Evolutionary conservation across 1,140 invertebrate genomes (phyloP), one percentile per base, ranked within the genome.

Genomic region (Solenopsis invicta): DNA sequence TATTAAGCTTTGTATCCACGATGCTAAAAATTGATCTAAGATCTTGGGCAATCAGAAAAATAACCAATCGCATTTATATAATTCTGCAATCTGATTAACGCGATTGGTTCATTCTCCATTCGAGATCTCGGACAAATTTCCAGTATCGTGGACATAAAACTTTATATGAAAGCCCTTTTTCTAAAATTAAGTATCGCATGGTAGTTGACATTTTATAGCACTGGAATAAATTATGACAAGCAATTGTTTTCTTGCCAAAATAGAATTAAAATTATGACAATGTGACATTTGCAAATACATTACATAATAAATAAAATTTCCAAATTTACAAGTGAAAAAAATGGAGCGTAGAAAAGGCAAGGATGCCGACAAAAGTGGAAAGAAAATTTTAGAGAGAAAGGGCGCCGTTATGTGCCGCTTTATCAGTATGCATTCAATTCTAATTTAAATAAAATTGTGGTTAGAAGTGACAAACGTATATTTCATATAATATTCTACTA

Each of bases 361-460:
- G 4, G 18, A 4, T 16, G 69, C 48, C 2, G 41, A 41, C 5
- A 34, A 78, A 64, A 41, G 18, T 16, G 37, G 16, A 64, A 75
- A 72, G 21, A 80, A 87, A 56, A 21, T 45, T 16, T 56, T 66
- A 56, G 56, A 67, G 62, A 24, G 64, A 50, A 85, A 80, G 66
- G 10, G 13, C 8, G 37, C 72, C 54, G 12, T 24, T 34, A 41
- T 41, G 16, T 92, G 91, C 21, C 18, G 2, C 8, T 10, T 85
- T 56, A 64, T 24, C 54, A 71, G 91, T 92, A 86, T 24, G 76
- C 18, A 52, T 80, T 76, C 13, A 37, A 56, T 71, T 59, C 34
- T 71, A 81, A 45, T 48, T 71, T 81, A 59, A 45, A 81, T 82
- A 72, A 54, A 59, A 72, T 45, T 45, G 5, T 34, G 13, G n/a